Percentiles rank a stretch among this genome's conserved stretches.
These are phyloP conservation scores for Periophthalmus modestus DNA, from an alignment of 2,113 vertebrate genomes.

Conservation along the genomic window DNA sequence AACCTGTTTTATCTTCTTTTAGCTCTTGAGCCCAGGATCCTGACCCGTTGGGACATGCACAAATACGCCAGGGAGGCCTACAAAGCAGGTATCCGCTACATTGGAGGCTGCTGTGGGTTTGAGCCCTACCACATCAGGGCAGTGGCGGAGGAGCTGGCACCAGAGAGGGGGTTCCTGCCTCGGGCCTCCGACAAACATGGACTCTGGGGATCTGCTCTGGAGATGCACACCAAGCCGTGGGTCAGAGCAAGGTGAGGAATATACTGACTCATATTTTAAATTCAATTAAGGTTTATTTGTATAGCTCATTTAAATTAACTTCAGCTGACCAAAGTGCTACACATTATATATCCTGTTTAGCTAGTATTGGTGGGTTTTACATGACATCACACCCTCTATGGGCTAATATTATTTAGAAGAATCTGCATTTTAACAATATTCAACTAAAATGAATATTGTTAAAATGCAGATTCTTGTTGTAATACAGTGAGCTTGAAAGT, in stretches of 20 bases:
- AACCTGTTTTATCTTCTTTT: background rate
- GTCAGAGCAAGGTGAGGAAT: conserved; percentile 89
- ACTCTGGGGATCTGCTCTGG: conserved; percentile 85
- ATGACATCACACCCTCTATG: too few relatives aligned
- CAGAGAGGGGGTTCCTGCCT: conserved; percentile 85
- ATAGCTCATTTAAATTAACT: too few relatives aligned
- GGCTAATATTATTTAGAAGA: too few relatives aligned
- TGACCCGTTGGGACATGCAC: conserved; percentile 90
- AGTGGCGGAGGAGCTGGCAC: conserved; percentile 87
- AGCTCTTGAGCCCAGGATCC: conserved; percentile 86
- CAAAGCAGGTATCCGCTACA: conserved; percentile 85
- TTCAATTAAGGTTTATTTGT: too few relatives aligned
- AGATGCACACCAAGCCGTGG: conserved; percentile 99
- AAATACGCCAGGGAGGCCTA: conserved; percentile 88
- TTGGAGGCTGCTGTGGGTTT: conserved; percentile 96
- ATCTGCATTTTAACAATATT: too few relatives aligned
- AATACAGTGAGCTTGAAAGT: too few relatives aligned
- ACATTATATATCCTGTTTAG: too few relatives aligned
- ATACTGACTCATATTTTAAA: background rate
- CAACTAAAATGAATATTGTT: too few relatives aligned
- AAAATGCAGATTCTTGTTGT: too few relatives aligned
- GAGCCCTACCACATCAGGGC: conserved; percentile 94
- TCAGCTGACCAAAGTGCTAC: too few relatives aligned
- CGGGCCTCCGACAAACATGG: conserved; percentile 91
- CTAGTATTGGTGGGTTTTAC: too few relatives aligned